Percentiles rank a stretch among this genome's conserved stretches.
These are phyloP conservation scores for Ariopsis seemanni DNA, from an alignment of 2,113 vertebrate genomes.

Conservation along the genomic window DNA sequence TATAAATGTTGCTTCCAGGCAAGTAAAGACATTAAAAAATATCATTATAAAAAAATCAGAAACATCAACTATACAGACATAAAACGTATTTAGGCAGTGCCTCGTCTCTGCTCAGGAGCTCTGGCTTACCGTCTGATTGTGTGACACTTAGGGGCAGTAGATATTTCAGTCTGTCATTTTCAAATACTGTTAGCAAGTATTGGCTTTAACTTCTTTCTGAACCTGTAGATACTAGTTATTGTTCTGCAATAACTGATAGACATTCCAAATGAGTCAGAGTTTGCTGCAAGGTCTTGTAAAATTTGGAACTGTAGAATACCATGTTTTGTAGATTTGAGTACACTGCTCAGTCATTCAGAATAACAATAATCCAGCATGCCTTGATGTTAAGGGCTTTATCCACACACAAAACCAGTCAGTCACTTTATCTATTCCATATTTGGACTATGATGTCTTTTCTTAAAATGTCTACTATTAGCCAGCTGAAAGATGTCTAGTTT, in stretches of 20 bases:
- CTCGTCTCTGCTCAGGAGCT: slow-evolving; percentile 56
- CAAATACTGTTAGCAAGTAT: slow-evolving; percentile 6
- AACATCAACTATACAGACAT: slow-evolving; percentile 66
- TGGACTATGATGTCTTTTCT: slow-evolving; percentile 42
- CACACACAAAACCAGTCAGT: slow-evolving; percentile 8
- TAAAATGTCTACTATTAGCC: slow-evolving; percentile 59
- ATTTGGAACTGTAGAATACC: slow-evolving; percentile 15
- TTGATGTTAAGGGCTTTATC: slow-evolving; percentile 21
- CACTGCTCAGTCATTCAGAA: slow-evolving; percentile 26
- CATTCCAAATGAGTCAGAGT: slow-evolving; percentile 3
- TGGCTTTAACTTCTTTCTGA: not conserved
- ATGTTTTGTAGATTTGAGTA: not conserved
- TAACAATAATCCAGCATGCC: slow-evolving; percentile 33
- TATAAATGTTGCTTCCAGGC: slow-evolving; percentile 72
- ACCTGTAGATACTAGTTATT: not conserved
- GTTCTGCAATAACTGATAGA: slow-evolving; percentile 4
- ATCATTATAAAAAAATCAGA: slow-evolving; percentile 57
- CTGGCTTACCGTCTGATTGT: slow-evolving; percentile 59
- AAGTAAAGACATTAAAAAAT: slow-evolving; percentile 53
- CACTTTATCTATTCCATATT: slow-evolving; percentile 60
- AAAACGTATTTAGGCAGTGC: slow-evolving; percentile 53
- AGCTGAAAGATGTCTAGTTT: slow-evolving; percentile 53
- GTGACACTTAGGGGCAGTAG: slow-evolving; percentile 35
- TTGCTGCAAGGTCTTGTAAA: not conserved
- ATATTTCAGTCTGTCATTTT: slow-evolving; percentile 21